Evolutionary conservation across 2,113 vertebrate genomes (phyloP).

Genomic region (Willisornis vidua): DNA sequence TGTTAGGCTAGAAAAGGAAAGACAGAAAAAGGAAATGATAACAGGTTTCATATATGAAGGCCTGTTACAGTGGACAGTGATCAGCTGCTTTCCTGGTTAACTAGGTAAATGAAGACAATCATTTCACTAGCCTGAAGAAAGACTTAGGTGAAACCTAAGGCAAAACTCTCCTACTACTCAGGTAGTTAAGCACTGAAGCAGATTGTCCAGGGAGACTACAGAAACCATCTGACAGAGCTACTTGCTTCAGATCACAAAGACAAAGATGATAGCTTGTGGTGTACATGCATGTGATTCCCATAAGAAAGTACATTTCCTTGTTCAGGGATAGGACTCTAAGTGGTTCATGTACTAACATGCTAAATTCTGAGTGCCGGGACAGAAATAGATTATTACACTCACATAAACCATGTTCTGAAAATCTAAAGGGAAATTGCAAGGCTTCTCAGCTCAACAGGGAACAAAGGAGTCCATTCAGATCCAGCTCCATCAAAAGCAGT

Average conservation of each 20-base stretch:
- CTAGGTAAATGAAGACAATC: background rate
- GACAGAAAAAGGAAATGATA: background rate
- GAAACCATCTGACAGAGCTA: background rate
- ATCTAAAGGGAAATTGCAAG: background rate
- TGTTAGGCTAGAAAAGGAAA: background rate
- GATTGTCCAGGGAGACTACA: background rate
- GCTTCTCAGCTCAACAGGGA: background rate
- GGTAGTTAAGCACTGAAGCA: background rate
- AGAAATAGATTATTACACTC: background rate
- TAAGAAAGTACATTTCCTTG: background rate
- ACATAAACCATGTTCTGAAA: background rate
- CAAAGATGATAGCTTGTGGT: background rate
- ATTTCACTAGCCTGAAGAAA: background rate
- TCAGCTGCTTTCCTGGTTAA: background rate
- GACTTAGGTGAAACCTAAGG: background rate
- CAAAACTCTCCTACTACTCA: background rate
- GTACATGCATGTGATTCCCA: background rate
- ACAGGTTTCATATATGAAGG: background rate
- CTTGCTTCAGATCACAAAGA: background rate
- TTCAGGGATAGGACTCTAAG: background rate
- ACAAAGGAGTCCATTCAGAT: background rate
- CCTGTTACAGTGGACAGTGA: background rate
- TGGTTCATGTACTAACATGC: background rate
- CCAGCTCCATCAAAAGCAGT: background rate
- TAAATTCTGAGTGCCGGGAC: background rate